Evolutionary conservation across 2,113 vertebrate species (phyloP).

Genomic region (Semicossyphus pulcher): DNA sequence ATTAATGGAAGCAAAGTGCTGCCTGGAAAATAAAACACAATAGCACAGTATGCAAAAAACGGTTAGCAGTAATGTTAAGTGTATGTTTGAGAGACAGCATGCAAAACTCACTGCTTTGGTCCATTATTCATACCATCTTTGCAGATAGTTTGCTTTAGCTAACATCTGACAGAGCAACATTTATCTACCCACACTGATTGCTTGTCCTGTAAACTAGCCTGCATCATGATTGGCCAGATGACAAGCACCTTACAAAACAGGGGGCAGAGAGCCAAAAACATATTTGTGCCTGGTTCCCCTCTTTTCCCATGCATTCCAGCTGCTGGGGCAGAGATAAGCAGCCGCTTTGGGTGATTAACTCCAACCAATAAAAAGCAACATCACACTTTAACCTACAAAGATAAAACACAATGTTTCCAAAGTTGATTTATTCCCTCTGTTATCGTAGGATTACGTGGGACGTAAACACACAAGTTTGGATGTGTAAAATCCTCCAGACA

Average conservation of each 20-base stretch:
- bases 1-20: not conserved
- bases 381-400: conserved; percentile 31
- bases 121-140: not conserved
- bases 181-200: conserved; percentile 14
- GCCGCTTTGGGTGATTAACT: conserved; percentile 58
- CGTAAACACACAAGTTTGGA: conserved; percentile 27
- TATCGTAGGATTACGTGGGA: conserved; percentile 23
- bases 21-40: not conserved
- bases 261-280: conserved; percentile 53
- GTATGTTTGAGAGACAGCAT: not conserved
- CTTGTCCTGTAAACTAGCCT: conserved; percentile 16
- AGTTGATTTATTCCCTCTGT: conserved; percentile 26
- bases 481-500: conserved; percentile 26
- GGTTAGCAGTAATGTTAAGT: not conserved
- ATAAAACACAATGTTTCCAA: conserved; percentile 45
- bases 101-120: not conserved
- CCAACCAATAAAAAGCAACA: conserved; percentile 46
- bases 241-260: conserved; percentile 48
- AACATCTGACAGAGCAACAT: conserved; percentile 17
- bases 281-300: conserved; percentile 45
- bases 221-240: conserved; percentile 39
- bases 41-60: not conserved
- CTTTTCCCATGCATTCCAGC: conserved; percentile 74
- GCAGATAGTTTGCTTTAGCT: not conserved
- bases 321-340: conserved; percentile 71